Evolutionary conservation across 2,113 vertebrate genomes (phyloP), one percentile per base, ranked within the genome.

Genomic region (Varanus komodoensis): DNA sequence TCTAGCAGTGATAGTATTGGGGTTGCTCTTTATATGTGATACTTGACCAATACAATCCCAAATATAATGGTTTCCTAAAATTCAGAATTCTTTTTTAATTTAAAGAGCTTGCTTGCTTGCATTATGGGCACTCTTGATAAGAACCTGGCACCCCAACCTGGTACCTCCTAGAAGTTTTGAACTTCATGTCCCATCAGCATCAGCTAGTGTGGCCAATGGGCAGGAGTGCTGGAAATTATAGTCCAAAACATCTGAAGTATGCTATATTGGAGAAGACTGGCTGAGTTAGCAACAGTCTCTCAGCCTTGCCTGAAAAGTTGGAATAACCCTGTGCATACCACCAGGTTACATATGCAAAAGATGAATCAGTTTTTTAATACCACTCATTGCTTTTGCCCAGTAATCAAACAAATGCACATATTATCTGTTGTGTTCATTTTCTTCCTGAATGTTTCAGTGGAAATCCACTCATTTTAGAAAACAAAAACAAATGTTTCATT

Each of bases 341-440:
- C 9, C 34, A 54, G 52, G 4, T 74, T 83, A 64, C 69, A 88
- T 23, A 52, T 9, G 61, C 57, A 14, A 34, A 82, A 73, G n/a
- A 61, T 74, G 61, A 83, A 75, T 75, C 67, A 2, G 5, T 81
- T 94, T 84, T 89, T 84, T 91, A 89, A 21, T 27, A 3, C 21
- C 86, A 87, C 68, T 34, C 57, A 86, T 32, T 89, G 79, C 88
- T 90, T 84, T 64, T 77, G 3, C 93, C 92, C 32, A 81, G 32
- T 32, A 0, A 85, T 3, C 6, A 74, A 88, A 94, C 15, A 8
- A 71, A 12, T 34, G 79, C 1, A 2, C 23, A 34, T 94, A 15
- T 3, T 15, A 2, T 87, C 19, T 92, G 87, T 79, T 77, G 27
- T 92, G 48, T 0, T 68, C 34, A 2, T 25, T 44, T 84, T 92